Evolutionary conservation across 2,797 vertebrate genomes (phyloP), one percentile per base, ranked within the genome.

Genomic region (Ctenopoma kingsleyae): DNA sequence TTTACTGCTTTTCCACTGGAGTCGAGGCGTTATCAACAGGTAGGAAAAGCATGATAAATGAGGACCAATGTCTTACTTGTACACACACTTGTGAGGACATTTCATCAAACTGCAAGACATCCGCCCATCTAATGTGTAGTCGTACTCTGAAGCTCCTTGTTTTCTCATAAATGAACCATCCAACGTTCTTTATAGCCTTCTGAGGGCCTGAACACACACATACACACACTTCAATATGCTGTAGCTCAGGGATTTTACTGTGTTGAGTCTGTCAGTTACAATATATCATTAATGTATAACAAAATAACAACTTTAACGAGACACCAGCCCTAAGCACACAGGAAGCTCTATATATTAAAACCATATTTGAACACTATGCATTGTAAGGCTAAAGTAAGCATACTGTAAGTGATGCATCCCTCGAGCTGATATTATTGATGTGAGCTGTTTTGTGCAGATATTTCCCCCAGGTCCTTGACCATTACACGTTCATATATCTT

Each of bases 61-160:
- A 86, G 85, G 83, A 78, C 78, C 86, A 71, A 68, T 58, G 70
- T 86, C 58, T 71, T 61, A 55, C 38, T 46, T 88, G 80, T 80
- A 72, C 73, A 81, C 66, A 71, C 53, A 64, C 47, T 20, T 69
- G 64, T 76, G 64, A 75, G 53, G 71, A 70, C 70, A 75, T 87
- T 71, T 68, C 74, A 79, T 81, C 62, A 67, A 70, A 61, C 19
- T 4, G 64, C 54, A 71, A 32, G 12, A 41, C 77, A 72, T 83
- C 38, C 9, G 41, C 65, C 13, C 72, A 43, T 77, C n/a, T 59
- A 46, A 15, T 41, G 57, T 71, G 67, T 25, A 48, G 15, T 19
- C 52, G 15, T 30, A 52, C 49, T 38, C 20, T 46, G 12, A 57
- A n/a, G 38, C 50, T 51, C n/a, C 22, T 51, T 61, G 16, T 62